Base-by-base conservation (phyloP, 1,140 invertebrate genomes). In the Panulirus ornatus region DNA sequence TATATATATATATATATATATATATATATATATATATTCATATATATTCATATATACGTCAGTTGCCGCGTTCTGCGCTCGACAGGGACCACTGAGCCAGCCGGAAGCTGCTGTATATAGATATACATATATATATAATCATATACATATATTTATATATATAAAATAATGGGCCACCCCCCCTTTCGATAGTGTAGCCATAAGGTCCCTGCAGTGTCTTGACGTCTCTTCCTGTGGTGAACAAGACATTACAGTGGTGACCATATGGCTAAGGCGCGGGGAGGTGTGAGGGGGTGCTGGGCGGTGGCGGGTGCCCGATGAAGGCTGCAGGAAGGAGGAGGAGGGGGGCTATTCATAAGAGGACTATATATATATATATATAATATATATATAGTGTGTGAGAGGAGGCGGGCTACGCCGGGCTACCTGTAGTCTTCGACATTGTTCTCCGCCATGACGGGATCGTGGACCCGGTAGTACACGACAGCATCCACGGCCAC, bases 381-480 rank as follows among this genome's bases (percentile, higher is more conserved):
- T n/a, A n/a, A n/a, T n/a, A n/a, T n/a, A n/a, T n/a, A n/a, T n/a
- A n/a, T n/a, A 27, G 44, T 44, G 27, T 51, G 40, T 11, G 30
- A 81, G 16, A 27, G 34, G 81, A 58, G 51, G 19, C 22, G 81
- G 51, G 11, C 58, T 16, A 38, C 42, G 73, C 51, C 84, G 54
- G 75, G n/a, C 84, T 91, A 95, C 94, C 94, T 94, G 94, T 94
- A 95, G 92, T 96, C 95, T 92, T 96, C 95, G 22, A 96, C 95
- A 93, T 96, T 96, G 88, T 95, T 95, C 66, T 95, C 95, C 11
- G 96, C 95, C 54, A 94, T 93, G 2, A 94, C 95, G 0, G 95
- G 94, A 92, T 95, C 94, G 88, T 92, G 94, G 38, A 95, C 93
- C 47, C 94, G 92, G 92, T 95, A 95, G 92, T 95, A 95, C 22